Evolutionary conservation across 2,797 vertebrate species (phyloP).

Genomic region (Ispidina lecontei): DNA sequence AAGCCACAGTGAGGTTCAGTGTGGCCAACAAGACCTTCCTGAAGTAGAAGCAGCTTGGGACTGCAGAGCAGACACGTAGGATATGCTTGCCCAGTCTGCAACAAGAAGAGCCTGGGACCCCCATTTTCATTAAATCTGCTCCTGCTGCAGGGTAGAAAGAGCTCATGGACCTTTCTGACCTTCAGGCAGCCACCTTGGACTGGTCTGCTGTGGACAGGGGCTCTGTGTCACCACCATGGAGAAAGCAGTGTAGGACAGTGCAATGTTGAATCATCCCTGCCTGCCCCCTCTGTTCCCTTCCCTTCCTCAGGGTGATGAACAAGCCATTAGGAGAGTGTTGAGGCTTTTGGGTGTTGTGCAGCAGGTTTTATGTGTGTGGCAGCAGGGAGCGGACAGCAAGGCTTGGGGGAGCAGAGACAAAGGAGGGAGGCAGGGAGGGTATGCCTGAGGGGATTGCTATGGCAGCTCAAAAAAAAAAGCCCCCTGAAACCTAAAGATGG

Average conservation of each 20-base stretch:
- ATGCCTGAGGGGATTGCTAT: background rate
- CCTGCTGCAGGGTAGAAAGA: background rate
- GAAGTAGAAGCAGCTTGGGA: background rate
- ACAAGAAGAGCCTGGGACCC: background rate
- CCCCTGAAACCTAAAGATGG: too few species aligned
- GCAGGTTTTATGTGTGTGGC: background rate
- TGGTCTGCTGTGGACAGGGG: background rate
- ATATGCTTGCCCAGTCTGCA: background rate
- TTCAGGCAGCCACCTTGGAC: background rate
- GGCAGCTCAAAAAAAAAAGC: background rate
- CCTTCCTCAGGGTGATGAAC: background rate
- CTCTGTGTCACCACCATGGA: rapidly evolving
- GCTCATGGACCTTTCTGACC: background rate
- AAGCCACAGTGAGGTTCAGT: background rate
- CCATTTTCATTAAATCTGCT: background rate
- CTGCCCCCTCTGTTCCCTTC: background rate
- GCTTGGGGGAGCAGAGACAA: background rate
- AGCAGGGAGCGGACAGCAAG: background rate
- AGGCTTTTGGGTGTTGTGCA: background rate
- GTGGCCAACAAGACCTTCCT: background rate
- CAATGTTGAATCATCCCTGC: background rate
- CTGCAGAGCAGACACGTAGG: background rate
- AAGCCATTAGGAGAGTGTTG: background rate
- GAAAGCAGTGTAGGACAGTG: background rate
- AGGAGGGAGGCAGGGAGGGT: background rate